phyloP scores from a whole-genome alignment of 2,888 invertebrate genomes.

The Mimumesa dahlbomi region DNA sequence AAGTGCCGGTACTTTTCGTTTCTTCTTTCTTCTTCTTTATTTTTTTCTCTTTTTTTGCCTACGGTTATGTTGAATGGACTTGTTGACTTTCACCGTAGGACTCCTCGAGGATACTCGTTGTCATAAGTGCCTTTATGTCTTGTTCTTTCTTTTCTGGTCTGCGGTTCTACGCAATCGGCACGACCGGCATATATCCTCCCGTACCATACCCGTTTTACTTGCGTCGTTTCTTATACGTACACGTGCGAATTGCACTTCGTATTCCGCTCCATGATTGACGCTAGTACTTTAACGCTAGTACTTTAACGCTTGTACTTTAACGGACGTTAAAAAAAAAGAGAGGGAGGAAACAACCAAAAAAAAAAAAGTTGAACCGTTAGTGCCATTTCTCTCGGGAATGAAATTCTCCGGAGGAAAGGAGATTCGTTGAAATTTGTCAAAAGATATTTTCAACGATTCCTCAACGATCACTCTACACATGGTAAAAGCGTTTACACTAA shows the following conservation, averaged over 20 bases:
- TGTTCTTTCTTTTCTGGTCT: neutral
- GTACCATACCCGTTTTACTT: neutral
- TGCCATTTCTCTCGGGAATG: too few species aligned
- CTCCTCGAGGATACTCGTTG: slow-evolving; percentile 6
- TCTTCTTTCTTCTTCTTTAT: neutral
- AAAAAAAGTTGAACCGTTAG: too few species aligned
- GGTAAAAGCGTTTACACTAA: too few species aligned
- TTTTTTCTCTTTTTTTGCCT: too few species aligned
- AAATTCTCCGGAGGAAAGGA: too few species aligned
- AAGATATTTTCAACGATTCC: too few species aligned
- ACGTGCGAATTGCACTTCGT: neutral
- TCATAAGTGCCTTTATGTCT: slow-evolving; percentile 10
- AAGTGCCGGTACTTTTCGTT: neutral
- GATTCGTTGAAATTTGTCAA: neutral
- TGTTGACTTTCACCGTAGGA: slow-evolving; percentile 10
- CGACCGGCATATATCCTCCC: neutral
- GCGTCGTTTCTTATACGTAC: neutral
- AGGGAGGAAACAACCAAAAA: too few species aligned
- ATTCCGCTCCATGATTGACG: too few species aligned
- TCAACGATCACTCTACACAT: too few species aligned
- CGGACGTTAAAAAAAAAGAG: too few species aligned
- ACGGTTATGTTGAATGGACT: neutral
- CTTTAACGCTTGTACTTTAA: too few species aligned
- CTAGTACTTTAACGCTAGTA: too few species aligned
- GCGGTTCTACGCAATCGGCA: neutral